These are phyloP conservation scores for Willowsia nigromaculata DNA, from an alignment of 2,888 invertebrate genomes.

Conservation along the genomic window DNA sequence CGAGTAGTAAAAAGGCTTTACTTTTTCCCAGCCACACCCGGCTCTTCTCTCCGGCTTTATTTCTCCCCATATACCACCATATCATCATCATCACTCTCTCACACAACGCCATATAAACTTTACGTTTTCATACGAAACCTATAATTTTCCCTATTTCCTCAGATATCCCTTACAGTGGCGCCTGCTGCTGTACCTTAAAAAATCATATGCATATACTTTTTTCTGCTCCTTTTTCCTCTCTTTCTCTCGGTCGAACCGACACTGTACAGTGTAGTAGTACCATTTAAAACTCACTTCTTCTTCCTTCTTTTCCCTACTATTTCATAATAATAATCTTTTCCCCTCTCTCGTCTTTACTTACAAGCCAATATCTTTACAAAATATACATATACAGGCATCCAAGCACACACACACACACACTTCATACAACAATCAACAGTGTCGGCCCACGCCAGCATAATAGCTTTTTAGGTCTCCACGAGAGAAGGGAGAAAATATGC, in stretches of 20 bases:
- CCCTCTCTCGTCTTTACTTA: neutral
- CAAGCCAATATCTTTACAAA: neutral
- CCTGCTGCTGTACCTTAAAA: neutral
- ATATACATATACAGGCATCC: neutral
- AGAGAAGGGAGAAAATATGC: neutral
- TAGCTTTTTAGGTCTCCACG: neutral
- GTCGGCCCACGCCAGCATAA: neutral
- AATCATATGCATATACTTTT: neutral
- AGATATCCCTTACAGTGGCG: no score
- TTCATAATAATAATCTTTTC: neutral
- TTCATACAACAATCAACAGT: slow-evolving; percentile 24
- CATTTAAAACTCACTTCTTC: neutral
- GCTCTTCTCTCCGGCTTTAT: slow-evolving; percentile 54
- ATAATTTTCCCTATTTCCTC: slow-evolving; percentile 6
- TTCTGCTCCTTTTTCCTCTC: neutral
- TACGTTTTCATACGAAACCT: neutral
- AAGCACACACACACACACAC: neutral
- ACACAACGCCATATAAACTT: neutral
- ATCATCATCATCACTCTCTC: neutral
- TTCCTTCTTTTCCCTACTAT: neutral
- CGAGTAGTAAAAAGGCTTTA: neutral
- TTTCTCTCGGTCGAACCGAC: neutral
- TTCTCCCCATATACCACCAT: neutral
- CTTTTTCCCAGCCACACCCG: slow-evolving; percentile 67
- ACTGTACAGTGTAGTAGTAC: neutral